Evolutionary conservation across 1,140 invertebrate species (phyloP), one percentile per base, ranked within the genome.

Genomic region (Achroia grisella): DNA sequence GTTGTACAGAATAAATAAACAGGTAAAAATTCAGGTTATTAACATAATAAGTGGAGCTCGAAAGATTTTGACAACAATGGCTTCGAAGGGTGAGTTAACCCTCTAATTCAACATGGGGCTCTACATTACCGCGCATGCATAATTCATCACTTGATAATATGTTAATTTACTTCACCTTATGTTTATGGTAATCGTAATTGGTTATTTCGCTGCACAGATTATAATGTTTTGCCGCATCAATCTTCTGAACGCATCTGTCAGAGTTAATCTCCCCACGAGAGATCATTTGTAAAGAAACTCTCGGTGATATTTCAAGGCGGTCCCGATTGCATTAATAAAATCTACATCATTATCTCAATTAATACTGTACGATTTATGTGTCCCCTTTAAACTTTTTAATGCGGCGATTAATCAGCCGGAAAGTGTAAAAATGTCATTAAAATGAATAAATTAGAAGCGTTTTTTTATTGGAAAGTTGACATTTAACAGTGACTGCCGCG

Each of bases 121-220:
- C 58, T 65, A 61, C 66, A 65, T 62, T 59, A 65, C 56, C 52
- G 48, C 50, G 51, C 48, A 77, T 80, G 60, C 71, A 80, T 83
- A 65, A 83, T 83, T 75, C 75, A 80, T 75, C 40, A 47, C 37
- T 44, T 65, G 70, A 71, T 67, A 69, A 70, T 82, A 83, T 83
- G 79, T 78, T 78, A 83, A 80, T 82, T 71, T 52, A 64, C 62
- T 56, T 61, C 64, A 71, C 74, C 75, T 83, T 81, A 79, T 78
- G 74, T 77, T 83, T 83, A 83, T 83, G 79, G 51, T 78, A 83
- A 83, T 81, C 56, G 58, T 83, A 83, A 83, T 83, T 83, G 77
- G 71, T 81, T 83, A 83, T 83, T 80, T 83, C 69, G 60, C 52
- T 63, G 69, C 63, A 60, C 52, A 53, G 73, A 72, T 78, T 74